phyloP scores from a whole-genome alignment of 2,113 vertebrate species.

The Chloroceryle aenea region DNA sequence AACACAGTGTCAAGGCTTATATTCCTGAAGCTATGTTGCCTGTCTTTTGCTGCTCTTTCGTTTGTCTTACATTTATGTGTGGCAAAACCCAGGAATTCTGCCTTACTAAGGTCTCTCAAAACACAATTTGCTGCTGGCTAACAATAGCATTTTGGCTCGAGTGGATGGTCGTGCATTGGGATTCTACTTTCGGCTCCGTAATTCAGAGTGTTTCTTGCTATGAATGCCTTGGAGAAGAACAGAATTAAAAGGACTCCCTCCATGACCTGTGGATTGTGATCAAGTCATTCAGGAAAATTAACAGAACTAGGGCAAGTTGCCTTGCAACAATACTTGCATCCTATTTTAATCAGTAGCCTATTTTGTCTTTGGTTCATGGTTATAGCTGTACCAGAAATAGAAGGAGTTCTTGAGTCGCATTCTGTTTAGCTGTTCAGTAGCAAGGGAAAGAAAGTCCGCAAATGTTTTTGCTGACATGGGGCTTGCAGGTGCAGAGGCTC shows the following conservation, averaged over 20 bases:
- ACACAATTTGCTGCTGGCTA: not conserved
- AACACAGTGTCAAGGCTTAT: not conserved
- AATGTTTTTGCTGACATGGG: not conserved
- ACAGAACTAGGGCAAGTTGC: not conserved
- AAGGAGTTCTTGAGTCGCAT: not conserved
- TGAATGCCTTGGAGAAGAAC: not conserved
- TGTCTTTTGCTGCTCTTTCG: not conserved
- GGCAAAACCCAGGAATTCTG: not conserved
- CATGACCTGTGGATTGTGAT: not conserved
- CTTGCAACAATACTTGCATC: not conserved
- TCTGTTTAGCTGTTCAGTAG: not conserved
- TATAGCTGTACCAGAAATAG: not conserved
- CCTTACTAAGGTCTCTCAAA: not conserved
- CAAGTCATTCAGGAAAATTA: not conserved
- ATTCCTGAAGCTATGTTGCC: rapidly evolving
- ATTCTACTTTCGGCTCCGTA: not conserved
- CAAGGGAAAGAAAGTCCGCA: not conserved
- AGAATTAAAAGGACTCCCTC: not conserved
- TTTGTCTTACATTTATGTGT: not conserved
- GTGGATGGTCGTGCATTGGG: not conserved
- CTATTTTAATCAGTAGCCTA: not conserved
- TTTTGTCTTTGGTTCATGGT: not conserved
- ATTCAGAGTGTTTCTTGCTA: not conserved
- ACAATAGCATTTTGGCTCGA: not conserved
- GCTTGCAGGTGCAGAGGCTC: not conserved